Evolutionary conservation across 37 sponge, comb jelly and placozoan genomes (phyloP), one percentile per base, ranked within the genome.

Genomic region (Oopsacas minuta): DNA sequence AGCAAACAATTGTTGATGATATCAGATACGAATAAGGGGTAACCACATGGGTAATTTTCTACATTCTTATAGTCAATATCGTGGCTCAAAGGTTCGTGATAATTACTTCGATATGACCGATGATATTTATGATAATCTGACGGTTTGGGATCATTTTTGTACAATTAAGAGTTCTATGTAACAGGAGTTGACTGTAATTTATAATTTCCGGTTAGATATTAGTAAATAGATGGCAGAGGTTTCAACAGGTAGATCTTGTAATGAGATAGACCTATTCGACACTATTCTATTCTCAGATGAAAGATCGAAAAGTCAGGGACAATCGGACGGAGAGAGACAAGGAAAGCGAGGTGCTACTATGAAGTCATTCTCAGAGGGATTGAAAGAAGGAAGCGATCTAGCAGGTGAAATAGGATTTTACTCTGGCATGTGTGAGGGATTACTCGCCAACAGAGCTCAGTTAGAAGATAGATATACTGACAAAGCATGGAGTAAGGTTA

Each of bases 151-250:
- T n/a, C n/a, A n/a, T n/a, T n/a, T n/a, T n/a, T n/a, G n/a, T n/a
- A n/a, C n/a, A n/a, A n/a, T n/a, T n/a, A n/a, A n/a, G n/a, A n/a
- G n/a, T n/a, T n/a, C n/a, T n/a, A n/a, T n/a, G n/a, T 46, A 46
- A 46, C 51, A n/a, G n/a, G n/a, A n/a, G n/a, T n/a, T n/a, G n/a
- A n/a, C n/a, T n/a, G n/a, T n/a, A n/a, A n/a, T n/a, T 17, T 22
- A 46, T 46, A 22, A 46, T 12, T 22, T 46, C 17, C 51, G 17
- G 51, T 46, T 46, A 12, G 12, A 46, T 46, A 46, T 22, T 46
- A n/a, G n/a, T n/a, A n/a, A 46, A 32, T 61, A 61, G 75, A 61
- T 61, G 75, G 75, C 75, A 61, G 75, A 61, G n/a, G n/a, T n/a
- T n/a, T n/a, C n/a, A n/a, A n/a, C n/a, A n/a, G n/a, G n/a, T n/a